These are phyloP conservation scores for Calyptommatus sinebrachiatus DNA, from an alignment of 2,113 vertebrate genomes.

Conservation along the genomic window DNA sequence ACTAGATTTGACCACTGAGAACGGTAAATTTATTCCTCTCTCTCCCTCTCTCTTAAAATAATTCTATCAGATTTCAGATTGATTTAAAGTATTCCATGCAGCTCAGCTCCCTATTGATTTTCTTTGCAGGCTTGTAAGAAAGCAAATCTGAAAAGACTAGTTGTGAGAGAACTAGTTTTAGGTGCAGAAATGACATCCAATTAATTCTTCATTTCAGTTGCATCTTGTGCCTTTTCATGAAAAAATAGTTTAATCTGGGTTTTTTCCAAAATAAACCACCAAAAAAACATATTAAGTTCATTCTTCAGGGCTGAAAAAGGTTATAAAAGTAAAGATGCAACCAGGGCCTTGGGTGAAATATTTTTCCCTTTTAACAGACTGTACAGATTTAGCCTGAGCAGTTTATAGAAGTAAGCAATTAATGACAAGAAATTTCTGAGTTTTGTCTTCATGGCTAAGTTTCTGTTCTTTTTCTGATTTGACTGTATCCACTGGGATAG, in stretches of 20 bases:
- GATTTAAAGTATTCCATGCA: neutral
- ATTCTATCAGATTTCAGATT: neutral
- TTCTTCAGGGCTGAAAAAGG: no score
- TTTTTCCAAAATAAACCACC: no score
- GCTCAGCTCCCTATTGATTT: neutral
- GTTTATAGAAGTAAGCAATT: neutral
- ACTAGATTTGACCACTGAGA: neutral
- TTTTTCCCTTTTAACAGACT: neutral
- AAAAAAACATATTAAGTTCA: no score
- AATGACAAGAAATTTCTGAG: neutral
- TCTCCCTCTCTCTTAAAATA: neutral
- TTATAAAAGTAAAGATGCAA: no score
- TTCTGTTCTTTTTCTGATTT: slow-evolving; percentile 4
- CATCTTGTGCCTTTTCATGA: no score
- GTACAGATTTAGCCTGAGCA: neutral
- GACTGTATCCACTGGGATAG: slow-evolving; percentile 3
- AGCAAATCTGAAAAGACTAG: neutral
- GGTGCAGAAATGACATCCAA: neutral
- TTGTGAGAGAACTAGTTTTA: neutral
- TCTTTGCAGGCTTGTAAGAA: neutral
- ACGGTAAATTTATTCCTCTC: neutral
- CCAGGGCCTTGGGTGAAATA: neutral
- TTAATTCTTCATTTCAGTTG: neutral
- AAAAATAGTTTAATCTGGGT: no score
- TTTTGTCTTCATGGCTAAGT: neutral